These are phyloP conservation scores for Regulus satrapa DNA, from an alignment of 2,113 vertebrate genomes.

Conservation along the genomic window DNA sequence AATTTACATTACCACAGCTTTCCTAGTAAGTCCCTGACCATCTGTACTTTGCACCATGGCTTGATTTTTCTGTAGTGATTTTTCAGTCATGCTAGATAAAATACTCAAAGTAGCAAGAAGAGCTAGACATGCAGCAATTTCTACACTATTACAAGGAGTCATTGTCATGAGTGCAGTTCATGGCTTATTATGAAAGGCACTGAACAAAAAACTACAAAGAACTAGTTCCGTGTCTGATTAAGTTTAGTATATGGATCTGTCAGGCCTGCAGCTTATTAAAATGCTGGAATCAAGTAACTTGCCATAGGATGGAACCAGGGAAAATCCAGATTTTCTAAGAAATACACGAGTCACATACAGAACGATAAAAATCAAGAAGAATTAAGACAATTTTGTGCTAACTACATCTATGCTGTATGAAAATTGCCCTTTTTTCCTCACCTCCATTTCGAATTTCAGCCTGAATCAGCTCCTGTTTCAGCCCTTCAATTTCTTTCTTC, in stretches of 20 bases:
- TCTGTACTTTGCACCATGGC: background rate
- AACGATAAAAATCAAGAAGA: background rate
- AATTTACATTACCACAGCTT: background rate
- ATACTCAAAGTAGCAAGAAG: background rate
- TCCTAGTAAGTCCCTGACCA: background rate
- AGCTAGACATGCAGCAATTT: background rate
- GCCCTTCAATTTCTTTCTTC: slow-evolving; percentile 90
- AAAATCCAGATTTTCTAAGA: background rate
- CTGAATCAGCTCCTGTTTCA: slow-evolving; percentile 88
- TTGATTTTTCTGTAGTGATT: background rate
- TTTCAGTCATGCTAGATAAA: background rate
- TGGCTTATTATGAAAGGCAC: background rate
- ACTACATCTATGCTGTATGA: background rate
- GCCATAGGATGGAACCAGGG: background rate
- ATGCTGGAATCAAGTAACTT: background rate
- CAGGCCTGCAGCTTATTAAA: background rate
- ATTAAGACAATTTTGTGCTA: background rate
- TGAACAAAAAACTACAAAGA: background rate
- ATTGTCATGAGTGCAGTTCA: background rate
- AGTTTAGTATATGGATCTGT: background rate
- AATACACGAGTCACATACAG: background rate
- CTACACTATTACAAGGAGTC: background rate
- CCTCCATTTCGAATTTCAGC: slow-evolving; percentile 92
- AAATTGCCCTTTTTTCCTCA: slow-evolving; percentile 5
- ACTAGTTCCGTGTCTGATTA: background rate